A percentile compares a stretch with the other conserved stretches of the same genome.
phyloP scores from a whole-genome alignment of 2,888 invertebrate genomes.

The Harpalus rufipes region DNA sequence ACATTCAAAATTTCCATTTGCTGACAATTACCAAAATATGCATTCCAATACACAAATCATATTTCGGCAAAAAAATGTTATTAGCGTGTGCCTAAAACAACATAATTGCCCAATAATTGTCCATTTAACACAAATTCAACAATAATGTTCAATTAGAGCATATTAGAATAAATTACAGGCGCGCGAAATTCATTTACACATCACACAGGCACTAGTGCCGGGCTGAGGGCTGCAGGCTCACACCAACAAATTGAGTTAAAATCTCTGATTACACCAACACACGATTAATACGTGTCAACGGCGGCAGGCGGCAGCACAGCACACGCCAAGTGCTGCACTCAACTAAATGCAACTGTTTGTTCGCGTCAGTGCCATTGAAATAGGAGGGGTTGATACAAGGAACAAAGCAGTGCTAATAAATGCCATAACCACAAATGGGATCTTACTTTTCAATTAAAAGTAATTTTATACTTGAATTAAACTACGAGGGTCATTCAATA shows the following conservation, averaged over 20 bases:
- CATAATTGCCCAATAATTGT: background rate
- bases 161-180: conserved; percentile 7
- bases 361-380: too few relatives aligned
- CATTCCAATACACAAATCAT: background rate
- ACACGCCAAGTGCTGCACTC: background rate
- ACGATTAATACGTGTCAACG: conserved; percentile 1
- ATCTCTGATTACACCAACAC: background rate
- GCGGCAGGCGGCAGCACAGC: background rate
- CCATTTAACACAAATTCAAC: conserved; percentile 2
- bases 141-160: conserved; percentile 9
- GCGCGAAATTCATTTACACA: background rate
- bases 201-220: background rate
- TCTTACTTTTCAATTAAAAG: too few relatives aligned
- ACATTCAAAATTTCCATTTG: background rate
- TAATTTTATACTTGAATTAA: too few relatives aligned
- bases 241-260: conserved; percentile 2
- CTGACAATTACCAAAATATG: background rate
- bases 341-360: background rate
- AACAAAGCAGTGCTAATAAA: too few relatives aligned
- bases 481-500: too few relatives aligned
- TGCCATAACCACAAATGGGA: too few relatives aligned
- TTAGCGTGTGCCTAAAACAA: background rate
- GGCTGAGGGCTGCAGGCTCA: background rate
- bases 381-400: too few relatives aligned
- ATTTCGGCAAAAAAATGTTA: background rate